Evolutionary conservation across 2,888 invertebrate species (phyloP), one percentile per base, ranked within the genome.

Genomic region (Dryococelus australis): DNA sequence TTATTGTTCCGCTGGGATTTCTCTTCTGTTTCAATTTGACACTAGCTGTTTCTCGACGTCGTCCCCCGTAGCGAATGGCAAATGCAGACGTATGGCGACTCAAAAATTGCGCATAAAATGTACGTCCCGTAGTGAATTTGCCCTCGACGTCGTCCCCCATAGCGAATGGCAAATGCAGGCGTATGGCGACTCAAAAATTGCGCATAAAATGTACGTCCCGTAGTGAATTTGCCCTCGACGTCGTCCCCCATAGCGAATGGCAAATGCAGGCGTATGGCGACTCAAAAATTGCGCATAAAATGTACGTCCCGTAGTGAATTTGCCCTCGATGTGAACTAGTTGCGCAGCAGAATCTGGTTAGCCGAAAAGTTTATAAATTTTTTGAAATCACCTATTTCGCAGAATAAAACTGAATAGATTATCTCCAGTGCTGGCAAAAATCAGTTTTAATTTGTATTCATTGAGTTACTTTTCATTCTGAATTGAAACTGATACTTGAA

Each of bases 21-120:
- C 65, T 65, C 65, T 20, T 65, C 65, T 65, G 65, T 65, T 65
- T 65, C 65, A 65, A 65, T 65, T 65, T 65, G 24, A n/a, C 65
- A n/a, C 65, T 65, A 65, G 65, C 65, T 65, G 65, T 65, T 65
- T n/a, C 65, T 3, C 65, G 20, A 16, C 65, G 8, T n/a, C n/a
- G 0, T n/a, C 20, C 16, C 24, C 65, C 24, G 13, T 65, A 65
- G 8, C 65, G 65, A n/a, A n/a, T n/a, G 65, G 65, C 8, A 65
- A 47, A 65, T n/a, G 20, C 24, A 65, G 65, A 16, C 65, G 16
- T 65, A 65, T 65, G 8, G 65, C 65, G 65, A 65, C 65, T 9
- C 24, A 24, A 65, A 65, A 65, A 65, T 5, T 51, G 65, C 20
- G n/a, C 10, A 65, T 9, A 65, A 65, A 65, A 65, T 16, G 3